Percentiles rank a stretch among this genome's conserved stretches.
These are phyloP conservation scores for Harpagoxenus sublaevis DNA, from an alignment of 2,888 invertebrate species.

Conservation along the genomic window DNA sequence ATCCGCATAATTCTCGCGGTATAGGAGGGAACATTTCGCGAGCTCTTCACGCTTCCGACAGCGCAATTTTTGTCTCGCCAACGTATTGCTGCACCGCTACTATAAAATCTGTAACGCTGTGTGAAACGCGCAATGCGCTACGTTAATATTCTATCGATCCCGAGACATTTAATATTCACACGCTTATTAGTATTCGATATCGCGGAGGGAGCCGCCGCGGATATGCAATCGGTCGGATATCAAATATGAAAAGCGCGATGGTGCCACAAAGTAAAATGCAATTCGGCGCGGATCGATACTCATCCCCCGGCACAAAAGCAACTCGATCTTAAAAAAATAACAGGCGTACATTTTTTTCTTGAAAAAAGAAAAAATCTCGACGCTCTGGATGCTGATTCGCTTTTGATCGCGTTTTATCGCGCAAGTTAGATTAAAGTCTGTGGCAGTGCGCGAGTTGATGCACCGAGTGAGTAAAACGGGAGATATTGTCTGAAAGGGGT, in stretches of 20 bases:
- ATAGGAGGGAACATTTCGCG: background rate
- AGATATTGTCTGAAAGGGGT: background rate
- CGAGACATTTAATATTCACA: slow-evolving; percentile 38
- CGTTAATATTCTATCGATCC: slow-evolving; percentile 34
- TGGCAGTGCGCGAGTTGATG: slow-evolving; percentile 43
- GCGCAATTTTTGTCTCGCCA: background rate
- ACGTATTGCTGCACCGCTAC: background rate
- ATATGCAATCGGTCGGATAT: slow-evolving; percentile 33
- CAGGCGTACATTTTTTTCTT: slow-evolving; percentile 40
- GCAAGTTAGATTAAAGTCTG: slow-evolving; percentile 79
- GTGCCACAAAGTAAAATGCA: slow-evolving; percentile 35
- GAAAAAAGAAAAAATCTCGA: slow-evolving; percentile 18
- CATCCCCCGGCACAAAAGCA: background rate
- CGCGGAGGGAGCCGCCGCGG: background rate
- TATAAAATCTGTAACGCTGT: background rate
- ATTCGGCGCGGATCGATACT: slow-evolving; percentile 24
- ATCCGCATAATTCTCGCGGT: slow-evolving; percentile 17
- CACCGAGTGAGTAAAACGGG: background rate
- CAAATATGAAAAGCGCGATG: slow-evolving; percentile 37
- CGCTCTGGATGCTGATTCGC: slow-evolving; percentile 55
- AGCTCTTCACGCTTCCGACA: background rate
- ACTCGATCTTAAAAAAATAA: slow-evolving; percentile 21
- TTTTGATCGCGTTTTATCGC: slow-evolving; percentile 75
- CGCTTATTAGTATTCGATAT: slow-evolving; percentile 39
- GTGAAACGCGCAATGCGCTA: slow-evolving; percentile 1